Conservation (phyloP, 2,113 vertebrate genomes). For the Periophthalmodon schlosseri region DNA sequence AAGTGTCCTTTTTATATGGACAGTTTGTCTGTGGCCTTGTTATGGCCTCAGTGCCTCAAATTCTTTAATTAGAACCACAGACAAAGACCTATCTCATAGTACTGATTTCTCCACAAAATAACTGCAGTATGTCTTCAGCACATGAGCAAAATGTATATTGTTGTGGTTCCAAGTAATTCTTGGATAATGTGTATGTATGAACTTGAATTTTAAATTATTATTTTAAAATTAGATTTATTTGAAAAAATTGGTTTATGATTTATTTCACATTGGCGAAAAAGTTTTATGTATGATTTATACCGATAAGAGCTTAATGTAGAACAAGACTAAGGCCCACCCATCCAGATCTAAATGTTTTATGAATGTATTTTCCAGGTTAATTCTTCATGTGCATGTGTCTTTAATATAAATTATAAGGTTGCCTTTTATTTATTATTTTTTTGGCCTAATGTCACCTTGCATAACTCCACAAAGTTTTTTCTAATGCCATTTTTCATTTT, state of each 20-base stretch:
- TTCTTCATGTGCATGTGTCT: conserved; percentile 52
- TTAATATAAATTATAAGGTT: conserved; percentile 38
- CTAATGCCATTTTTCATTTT: too few relatives aligned
- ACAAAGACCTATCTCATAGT: conserved; percentile 55
- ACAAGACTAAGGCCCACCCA: conserved; percentile 54
- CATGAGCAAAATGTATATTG: conserved; percentile 70
- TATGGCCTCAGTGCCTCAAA: conserved; percentile 64
- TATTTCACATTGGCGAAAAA: conserved; percentile 70
- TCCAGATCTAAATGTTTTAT: conserved; percentile 64
- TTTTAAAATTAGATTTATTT: conserved; percentile 77
- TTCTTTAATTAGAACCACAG: conserved; percentile 50
- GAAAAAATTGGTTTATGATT: conserved; percentile 71
- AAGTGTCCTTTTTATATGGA: conserved; percentile 65
- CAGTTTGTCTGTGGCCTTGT: conserved; percentile 62
- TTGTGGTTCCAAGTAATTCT: conserved; percentile 62
- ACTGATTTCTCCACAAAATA: conserved; percentile 54
- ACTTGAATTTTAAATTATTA: conserved; percentile 84
- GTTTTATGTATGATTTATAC: conserved; percentile 53
- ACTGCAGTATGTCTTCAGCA: conserved; percentile 76
- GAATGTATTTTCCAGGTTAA: conserved; percentile 67
- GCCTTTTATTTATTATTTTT: conserved; percentile 39
- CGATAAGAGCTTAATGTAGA: conserved; percentile 48
- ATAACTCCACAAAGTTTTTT: conserved; percentile 8
- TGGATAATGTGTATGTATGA: conserved; percentile 77
- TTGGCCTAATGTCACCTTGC: conserved; percentile 31